These are phyloP conservation scores for Montipora efflorescens DNA, from an alignment of 64 coral and sea anemone genomes.

Conservation along the genomic window DNA sequence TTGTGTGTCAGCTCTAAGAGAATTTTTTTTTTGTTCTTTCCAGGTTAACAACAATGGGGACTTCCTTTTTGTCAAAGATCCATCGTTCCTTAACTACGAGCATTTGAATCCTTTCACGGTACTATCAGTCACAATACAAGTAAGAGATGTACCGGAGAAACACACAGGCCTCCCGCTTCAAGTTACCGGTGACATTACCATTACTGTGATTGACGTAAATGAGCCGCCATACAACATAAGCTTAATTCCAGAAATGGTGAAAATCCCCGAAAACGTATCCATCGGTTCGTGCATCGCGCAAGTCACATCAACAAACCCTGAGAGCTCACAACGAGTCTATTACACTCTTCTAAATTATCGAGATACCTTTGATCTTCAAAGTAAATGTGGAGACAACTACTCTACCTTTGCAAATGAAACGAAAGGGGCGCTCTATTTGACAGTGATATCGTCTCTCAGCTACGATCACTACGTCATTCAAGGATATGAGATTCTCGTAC, in stretches of 20 bases:
- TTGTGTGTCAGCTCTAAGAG: too few relatives aligned
- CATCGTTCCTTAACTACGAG: slow-evolving; percentile 77
- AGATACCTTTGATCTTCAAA: slow-evolving; percentile 50
- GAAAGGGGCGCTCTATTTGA: slow-evolving; percentile 30
- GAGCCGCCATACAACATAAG: slow-evolving; percentile 64
- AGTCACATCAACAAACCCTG: slow-evolving; percentile 65
- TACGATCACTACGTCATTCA: slow-evolving; percentile 45
- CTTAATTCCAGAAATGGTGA: slow-evolving; percentile 34
- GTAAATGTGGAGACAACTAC: slow-evolving; percentile 28
- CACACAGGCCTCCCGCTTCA: slow-evolving; percentile 13
- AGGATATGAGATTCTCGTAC: slow-evolving; percentile 53
- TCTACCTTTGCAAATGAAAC: neutral
- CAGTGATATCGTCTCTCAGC: slow-evolving; percentile 45
- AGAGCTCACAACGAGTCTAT: slow-evolving; percentile 48
- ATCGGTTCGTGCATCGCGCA: slow-evolving; percentile 69
- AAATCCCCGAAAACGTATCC: slow-evolving; percentile 74
- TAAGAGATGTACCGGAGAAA: slow-evolving; percentile 52
- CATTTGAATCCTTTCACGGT: slow-evolving; percentile 12
- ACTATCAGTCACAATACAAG: slow-evolving; percentile 59
- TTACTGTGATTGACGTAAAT: slow-evolving; percentile 60
- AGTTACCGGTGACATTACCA: slow-evolving; percentile 37
- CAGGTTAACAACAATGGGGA: slow-evolving; percentile 62
- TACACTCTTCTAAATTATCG: slow-evolving; percentile 61
- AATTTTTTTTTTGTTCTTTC: neutral
- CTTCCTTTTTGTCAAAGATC: slow-evolving; percentile 65